Base-by-base conservation (phyloP, 1,140 invertebrate species). In the Polyergus mexicanus region DNA sequence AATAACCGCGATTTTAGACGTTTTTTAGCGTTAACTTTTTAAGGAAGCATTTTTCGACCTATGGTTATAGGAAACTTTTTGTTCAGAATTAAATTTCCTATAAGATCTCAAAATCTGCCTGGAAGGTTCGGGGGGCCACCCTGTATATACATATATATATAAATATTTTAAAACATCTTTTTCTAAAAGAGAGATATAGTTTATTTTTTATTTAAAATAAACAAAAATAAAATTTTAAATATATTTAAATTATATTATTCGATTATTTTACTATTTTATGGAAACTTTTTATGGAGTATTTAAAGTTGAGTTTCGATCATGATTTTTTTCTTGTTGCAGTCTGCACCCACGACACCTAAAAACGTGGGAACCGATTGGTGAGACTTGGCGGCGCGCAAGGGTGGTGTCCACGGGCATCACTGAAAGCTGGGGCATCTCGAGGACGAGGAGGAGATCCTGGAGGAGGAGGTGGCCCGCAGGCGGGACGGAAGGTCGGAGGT, bases 401-500 rank as follows among this genome's bases (percentile, higher is more conserved):
- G 83, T 66, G 87, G 92, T 88, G 90, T 91, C 91, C 84, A 68
- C 89, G 88, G 86, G 87, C 89, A 92, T 56, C 88, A 91, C 38
- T 84, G 56, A 91, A 85, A 88, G 81, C 90, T 91, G 92, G 91
- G 90, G 89, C 88, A 91, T 86, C 71, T 77, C 86, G 83, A 69
- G 76, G 28, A 85, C 89, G 90, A 87, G 88, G 87, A 92, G 90
- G 88, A 91, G 88, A 88, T 90, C 87, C 90, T 92, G 93, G 93
- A 89, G 92, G 88, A 89, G 91, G 89, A 86, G 85, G 86, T 77
- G 84, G 87, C 38, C 69, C 72, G 74, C 22, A 71, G 76, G 87
- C 72, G 90, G 86, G 88, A 92, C 92, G 88, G 80, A 87, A 89
- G 89, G 78, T 87, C 88, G 90, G 89, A 92, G 93, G 92, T 94